These are phyloP conservation scores for Hesperophylax magnus DNA, from an alignment of 1,140 invertebrate species.

Conservation along the genomic window DNA sequence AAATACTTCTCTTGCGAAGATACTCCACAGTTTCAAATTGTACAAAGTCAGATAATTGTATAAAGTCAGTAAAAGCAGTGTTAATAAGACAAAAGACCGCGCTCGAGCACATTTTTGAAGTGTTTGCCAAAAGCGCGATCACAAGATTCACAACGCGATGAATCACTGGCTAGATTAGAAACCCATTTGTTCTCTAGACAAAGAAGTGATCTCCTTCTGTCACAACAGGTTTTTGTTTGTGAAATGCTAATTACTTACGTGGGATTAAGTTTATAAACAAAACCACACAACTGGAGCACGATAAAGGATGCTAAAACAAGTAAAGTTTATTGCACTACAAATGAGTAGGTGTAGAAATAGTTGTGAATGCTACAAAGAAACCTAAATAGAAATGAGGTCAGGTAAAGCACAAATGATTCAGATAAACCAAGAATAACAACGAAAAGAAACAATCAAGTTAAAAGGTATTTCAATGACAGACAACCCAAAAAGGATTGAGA, in stretches of 20 bases:
- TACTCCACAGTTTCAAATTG: too few species aligned
- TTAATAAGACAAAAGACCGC: too few species aligned
- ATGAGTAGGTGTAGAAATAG: neutral
- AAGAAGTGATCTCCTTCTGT: neutral
- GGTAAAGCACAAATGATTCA: too few species aligned
- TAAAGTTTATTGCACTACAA: neutral
- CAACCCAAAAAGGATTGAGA: too few species aligned
- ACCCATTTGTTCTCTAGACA: slow-evolving; percentile 8
- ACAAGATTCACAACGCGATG: neutral
- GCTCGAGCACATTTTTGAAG: neutral
- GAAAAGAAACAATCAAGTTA: too few species aligned
- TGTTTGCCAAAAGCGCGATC: slow-evolving; percentile 16
- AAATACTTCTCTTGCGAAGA: too few species aligned
- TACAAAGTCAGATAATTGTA: too few species aligned
- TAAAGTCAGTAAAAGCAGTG: too few species aligned
- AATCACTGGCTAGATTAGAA: slow-evolving; percentile 30
- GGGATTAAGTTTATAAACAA: neutral
- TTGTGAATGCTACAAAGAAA: neutral
- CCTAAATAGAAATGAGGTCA: too few species aligned
- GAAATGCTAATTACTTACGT: neutral
- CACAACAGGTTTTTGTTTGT: neutral
- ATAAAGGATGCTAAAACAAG: neutral
- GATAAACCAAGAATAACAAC: too few species aligned
- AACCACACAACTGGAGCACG: neutral
- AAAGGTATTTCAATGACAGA: too few species aligned